These are phyloP conservation scores for crab-eating macaque (Macaca fascicularis) DNA, from an alignment of 2,113 vertebrate species.

Conservation along the genomic window DNA sequence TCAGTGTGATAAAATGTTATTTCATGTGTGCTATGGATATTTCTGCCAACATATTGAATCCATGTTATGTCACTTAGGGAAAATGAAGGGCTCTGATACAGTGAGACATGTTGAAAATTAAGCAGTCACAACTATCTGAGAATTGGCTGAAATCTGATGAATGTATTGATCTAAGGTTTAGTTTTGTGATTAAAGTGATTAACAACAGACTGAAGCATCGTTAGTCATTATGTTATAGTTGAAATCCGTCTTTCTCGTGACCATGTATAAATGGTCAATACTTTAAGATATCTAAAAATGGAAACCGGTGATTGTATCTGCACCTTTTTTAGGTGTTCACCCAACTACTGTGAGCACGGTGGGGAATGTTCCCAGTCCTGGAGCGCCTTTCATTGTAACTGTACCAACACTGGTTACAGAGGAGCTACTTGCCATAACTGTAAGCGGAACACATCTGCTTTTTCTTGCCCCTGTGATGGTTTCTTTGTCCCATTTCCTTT, in stretches of 20 bases:
- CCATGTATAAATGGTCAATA: neutral
- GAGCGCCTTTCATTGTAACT: slow-evolving; percentile 94
- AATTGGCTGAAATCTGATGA: neutral
- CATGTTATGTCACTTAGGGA: neutral
- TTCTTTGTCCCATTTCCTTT: neutral
- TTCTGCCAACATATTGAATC: neutral
- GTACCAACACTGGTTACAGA: slow-evolving; percentile 90
- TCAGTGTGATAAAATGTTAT: neutral
- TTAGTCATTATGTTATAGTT: neutral
- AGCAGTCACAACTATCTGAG: neutral
- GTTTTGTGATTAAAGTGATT: neutral
- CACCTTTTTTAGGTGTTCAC: slow-evolving; percentile 88
- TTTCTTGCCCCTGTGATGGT: neutral
- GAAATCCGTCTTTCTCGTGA: neutral
- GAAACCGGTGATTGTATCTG: neutral
- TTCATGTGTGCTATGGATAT: neutral
- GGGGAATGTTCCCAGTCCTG: slow-evolving; percentile 95
- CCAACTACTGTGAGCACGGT: slow-evolving; percentile 95
- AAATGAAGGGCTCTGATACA: neutral
- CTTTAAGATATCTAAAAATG: neutral
- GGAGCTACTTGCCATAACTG: slow-evolving; percentile 95
- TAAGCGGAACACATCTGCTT: slow-evolving; percentile 78
- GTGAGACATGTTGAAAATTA: neutral
- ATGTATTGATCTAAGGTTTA: neutral
- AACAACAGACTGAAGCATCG: neutral